Evolutionary conservation across 2,113 vertebrate genomes (phyloP).

Genomic region (Vicugna pacos): DNA sequence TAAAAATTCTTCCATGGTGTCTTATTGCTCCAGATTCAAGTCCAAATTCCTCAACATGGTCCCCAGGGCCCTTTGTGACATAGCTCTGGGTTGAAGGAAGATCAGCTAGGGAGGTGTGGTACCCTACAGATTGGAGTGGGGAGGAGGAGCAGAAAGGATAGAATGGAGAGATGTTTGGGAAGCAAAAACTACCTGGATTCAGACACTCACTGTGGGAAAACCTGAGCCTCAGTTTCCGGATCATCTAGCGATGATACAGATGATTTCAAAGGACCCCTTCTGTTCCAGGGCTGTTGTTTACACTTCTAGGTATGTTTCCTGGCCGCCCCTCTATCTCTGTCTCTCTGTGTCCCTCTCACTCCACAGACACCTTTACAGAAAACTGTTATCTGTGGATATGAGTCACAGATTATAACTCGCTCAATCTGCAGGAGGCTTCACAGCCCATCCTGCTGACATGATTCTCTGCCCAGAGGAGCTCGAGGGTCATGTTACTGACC

Average conservation of each 20-base stretch:
- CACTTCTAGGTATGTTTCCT: not conserved
- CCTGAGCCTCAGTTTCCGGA: not conserved
- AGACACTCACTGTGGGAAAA: no score
- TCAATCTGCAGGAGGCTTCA: constrained; percentile 2
- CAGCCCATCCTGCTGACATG: constrained; percentile 64
- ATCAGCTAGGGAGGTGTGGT: not conserved
- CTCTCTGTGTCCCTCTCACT: constrained; percentile 36
- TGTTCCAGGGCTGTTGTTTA: not conserved
- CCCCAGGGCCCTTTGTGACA: not conserved
- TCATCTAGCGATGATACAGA: not conserved
- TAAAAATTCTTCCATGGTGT: not conserved
- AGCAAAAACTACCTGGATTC: not conserved
- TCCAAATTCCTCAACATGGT: not conserved
- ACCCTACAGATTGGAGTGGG: no score
- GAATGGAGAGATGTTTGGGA: not conserved
- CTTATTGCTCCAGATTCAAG: not conserved
- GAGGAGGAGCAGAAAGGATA: not conserved
- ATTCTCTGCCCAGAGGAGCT: constrained; percentile 73
- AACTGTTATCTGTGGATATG: constrained; percentile 68
- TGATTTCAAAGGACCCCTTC: not conserved
- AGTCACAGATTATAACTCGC: constrained; percentile 69
- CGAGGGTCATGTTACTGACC: constrained; percentile 78
- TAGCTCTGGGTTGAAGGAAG: not conserved
- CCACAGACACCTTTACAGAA: constrained; percentile 58
- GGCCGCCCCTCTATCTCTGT: not conserved